Base-by-base conservation (phyloP, 2,113 vertebrate genomes). In the Phyllostomus discolor region DNA sequence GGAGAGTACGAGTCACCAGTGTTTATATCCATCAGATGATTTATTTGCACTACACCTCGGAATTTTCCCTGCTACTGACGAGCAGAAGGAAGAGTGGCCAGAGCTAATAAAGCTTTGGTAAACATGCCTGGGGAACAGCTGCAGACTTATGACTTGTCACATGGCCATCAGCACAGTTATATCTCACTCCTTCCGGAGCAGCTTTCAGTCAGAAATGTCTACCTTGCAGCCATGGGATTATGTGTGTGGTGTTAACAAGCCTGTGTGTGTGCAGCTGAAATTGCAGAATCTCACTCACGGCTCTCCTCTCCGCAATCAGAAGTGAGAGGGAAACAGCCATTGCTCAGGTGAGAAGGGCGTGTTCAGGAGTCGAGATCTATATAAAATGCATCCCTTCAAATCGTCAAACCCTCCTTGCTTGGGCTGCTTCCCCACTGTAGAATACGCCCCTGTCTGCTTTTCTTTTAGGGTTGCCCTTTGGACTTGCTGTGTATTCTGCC, bases 21-120 rank as follows among this genome's bases (percentile, higher is more conserved):
- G 38, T 93, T 48, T 85, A 20, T 50, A 43, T 66, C 20, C 15
- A 26, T 86, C 38, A 46, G 72, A 90, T 92, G 75, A 75, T 80
- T 90, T 85, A 92, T 95, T 91, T 66, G 11, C 10, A 20, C 6
- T 3, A 7, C 31, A 28, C 14, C 80, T 90, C 43, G 43, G 66
- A 78, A 73, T 78, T 94, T 89, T 69, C 67, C 70, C n/a, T 38
- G 9, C 26, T 46, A 2, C 15, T 90, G 95, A 69, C 38, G 83
- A 94, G n/a, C 35, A 54, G 67, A 83, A 73, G 24, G 41, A 92
- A 62, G 4, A 80, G 62, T 78, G 86, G n/a, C 73, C 48, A 83
- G 73, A 75, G 48, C 87, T 92, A 83, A 94, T 83, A 78, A 96
- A 78, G 17, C 12, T 83, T 64, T 64, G 48, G 57, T 90, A 79